Conservation (phyloP, 2,888 invertebrate species). For the Leucophenga maculata region DNA sequence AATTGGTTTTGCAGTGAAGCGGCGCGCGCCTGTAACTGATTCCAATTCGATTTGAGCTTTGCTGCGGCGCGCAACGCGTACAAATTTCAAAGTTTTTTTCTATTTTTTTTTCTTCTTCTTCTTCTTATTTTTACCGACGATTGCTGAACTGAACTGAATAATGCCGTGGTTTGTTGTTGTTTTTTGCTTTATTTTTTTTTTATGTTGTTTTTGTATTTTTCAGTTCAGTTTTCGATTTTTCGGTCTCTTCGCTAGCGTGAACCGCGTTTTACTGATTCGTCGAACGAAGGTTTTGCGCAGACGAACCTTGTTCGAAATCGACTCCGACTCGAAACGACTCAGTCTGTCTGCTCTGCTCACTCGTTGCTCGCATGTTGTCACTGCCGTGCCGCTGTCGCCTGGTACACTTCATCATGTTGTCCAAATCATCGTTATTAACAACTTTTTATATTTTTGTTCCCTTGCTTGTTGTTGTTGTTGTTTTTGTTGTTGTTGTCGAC, state of each 20-base stretch:
- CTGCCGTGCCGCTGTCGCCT: slow-evolving; percentile 7
- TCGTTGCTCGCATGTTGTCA: slow-evolving; percentile 4
- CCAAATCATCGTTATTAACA: slow-evolving; percentile 15
- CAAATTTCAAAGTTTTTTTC: neutral
- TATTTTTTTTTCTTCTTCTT: slow-evolving; percentile 23
- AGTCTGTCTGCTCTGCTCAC: slow-evolving; percentile 16
- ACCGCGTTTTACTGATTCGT: slow-evolving; percentile 73
- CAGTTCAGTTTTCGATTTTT: slow-evolving; percentile 33
- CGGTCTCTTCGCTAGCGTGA: slow-evolving; percentile 71
- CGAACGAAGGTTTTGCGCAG: slow-evolving; percentile 70
- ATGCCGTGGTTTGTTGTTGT: slow-evolving; percentile 10
- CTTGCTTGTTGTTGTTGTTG: slow-evolving; percentile 25
- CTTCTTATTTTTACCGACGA: slow-evolving; percentile 12
- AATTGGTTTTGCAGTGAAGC: neutral
- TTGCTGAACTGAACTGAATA: slow-evolving; percentile 22
- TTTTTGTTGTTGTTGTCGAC: slow-evolving; percentile 29
- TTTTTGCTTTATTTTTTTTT: slow-evolving; percentile 8
- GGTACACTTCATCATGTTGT: slow-evolving; percentile 7
- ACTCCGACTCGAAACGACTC: slow-evolving; percentile 36
- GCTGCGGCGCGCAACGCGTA: too few relatives aligned
- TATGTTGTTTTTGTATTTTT: slow-evolving; percentile 22
- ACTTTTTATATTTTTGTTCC: slow-evolving; percentile 13
- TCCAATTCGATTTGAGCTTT: neutral
- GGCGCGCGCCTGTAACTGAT: neutral
- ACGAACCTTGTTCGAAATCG: slow-evolving; percentile 63